Conservation (phyloP, 2,888 invertebrate genomes). For the Mechanitis mazaeus region DNA sequence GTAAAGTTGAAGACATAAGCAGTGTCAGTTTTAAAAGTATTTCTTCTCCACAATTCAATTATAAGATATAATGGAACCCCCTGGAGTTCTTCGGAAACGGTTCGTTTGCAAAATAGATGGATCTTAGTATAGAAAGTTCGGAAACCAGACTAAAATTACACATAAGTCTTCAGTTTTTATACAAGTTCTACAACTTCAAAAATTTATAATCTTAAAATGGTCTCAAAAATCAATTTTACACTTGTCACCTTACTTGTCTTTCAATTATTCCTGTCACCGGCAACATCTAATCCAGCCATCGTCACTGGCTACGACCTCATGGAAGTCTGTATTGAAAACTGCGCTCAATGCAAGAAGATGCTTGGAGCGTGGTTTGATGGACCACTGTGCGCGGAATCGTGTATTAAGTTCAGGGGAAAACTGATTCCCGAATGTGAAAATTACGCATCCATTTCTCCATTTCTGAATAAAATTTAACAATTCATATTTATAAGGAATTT, state of each 20-base stretch:
- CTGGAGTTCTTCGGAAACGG: constrained; percentile 15
- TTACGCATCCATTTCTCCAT: constrained; percentile 86
- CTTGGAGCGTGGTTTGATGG: constrained; percentile 91
- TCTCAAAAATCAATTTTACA: constrained; percentile 8
- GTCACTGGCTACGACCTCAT: constrained; percentile 71
- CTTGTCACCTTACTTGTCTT: not conserved
- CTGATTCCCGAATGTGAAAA: constrained; percentile 91
- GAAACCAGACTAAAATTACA: constrained; percentile 10
- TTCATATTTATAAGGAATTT: too few relatives aligned
- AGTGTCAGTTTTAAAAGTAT: not conserved
- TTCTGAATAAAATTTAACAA: constrained; percentile 76
- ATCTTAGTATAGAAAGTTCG: constrained; percentile 21
- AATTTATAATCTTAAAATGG: constrained; percentile 8
- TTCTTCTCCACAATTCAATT: constrained; percentile 17
- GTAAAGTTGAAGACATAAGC: too few relatives aligned
- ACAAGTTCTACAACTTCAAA: constrained; percentile 3
- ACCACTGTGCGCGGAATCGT: constrained; percentile 89
- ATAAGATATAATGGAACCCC: constrained; percentile 20
- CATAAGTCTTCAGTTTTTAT: constrained; percentile 9
- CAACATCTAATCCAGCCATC: not conserved
- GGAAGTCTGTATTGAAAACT: constrained; percentile 88
- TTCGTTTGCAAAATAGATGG: constrained; percentile 17
- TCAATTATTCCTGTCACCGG: not conserved
- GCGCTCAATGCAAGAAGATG: constrained; percentile 93
- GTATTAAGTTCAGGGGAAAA: constrained; percentile 88